Evolutionary conservation across 2,888 invertebrate genomes (phyloP).

Genomic region (Drepana falcataria): DNA sequence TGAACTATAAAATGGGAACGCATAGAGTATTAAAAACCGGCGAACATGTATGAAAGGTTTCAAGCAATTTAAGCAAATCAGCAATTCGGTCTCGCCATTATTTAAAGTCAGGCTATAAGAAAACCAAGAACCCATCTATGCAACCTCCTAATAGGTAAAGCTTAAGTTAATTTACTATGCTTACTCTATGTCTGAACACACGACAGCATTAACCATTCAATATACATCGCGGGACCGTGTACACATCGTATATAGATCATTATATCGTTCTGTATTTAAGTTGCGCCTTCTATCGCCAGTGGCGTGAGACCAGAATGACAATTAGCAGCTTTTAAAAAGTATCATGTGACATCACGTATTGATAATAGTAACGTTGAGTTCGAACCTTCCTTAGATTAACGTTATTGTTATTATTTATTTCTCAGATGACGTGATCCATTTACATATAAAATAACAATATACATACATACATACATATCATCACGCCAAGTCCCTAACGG

Average conservation of each 20-base stretch:
- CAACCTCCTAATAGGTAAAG: not conserved
- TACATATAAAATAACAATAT: too few relatives aligned
- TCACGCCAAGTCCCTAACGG: too few relatives aligned
- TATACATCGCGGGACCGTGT: slow-evolving; percentile 61
- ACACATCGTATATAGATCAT: slow-evolving; percentile 77
- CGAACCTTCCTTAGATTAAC: not conserved
- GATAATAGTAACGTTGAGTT: slow-evolving; percentile 12
- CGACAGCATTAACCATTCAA: slow-evolving; percentile 43
- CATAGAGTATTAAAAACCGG: too few relatives aligned
- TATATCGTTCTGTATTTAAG: slow-evolving; percentile 69
- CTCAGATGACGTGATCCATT: too few relatives aligned
- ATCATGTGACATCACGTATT: slow-evolving; percentile 38
- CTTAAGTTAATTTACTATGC: not conserved
- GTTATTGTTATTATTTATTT: not conserved
- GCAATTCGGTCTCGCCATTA: too few relatives aligned
- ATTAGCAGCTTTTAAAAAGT: slow-evolving; percentile 45
- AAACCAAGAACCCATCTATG: not conserved
- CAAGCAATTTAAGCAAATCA: too few relatives aligned
- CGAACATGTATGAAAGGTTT: too few relatives aligned
- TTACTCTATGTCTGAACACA: slow-evolving; percentile 43
- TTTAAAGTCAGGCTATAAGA: too few relatives aligned
- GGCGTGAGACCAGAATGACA: slow-evolving; percentile 40
- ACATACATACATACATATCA: too few relatives aligned
- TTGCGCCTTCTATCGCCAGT: slow-evolving; percentile 61
- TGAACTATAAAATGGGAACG: too few relatives aligned